These are phyloP conservation scores for Gorsachius goisagi DNA, from an alignment of 2,113 vertebrate genomes.

Conservation along the genomic window DNA sequence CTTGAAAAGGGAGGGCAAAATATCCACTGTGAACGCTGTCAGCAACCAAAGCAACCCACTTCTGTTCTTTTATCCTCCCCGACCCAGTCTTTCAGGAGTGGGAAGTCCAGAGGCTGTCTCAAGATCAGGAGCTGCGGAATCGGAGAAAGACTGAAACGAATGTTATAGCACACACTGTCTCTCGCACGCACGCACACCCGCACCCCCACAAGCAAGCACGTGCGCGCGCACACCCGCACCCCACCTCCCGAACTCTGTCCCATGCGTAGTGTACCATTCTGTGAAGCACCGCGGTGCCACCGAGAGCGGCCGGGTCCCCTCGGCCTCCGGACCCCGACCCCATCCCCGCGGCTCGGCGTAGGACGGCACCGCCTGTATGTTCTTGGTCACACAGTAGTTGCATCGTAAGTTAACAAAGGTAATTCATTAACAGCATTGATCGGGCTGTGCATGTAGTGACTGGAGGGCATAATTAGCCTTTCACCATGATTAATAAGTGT, in stretches of 20 bases:
- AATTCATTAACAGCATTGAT: conserved; percentile 74
- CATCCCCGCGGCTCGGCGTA: conserved; percentile 13
- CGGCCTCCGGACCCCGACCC: conserved; percentile 56
- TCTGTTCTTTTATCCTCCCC: no score
- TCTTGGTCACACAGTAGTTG: conserved; percentile 75
- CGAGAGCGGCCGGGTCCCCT: conserved; percentile 58
- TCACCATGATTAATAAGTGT: conserved; percentile 75
- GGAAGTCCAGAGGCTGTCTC: conserved; percentile 56
- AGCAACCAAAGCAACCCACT: background rate
- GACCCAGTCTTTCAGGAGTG: conserved; percentile 63
- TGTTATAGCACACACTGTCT: conserved; percentile 77
- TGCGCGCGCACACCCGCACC: conserved; percentile 47
- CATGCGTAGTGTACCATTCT: conserved; percentile 79
- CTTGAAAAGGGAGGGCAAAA: background rate
- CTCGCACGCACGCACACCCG: conserved; percentile 18
- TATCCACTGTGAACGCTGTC: accelerated
- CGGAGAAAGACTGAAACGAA: conserved; percentile 78
- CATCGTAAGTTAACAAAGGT: conserved; percentile 77
- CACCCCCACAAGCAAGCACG: conserved; percentile 43
- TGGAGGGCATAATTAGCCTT: conserved; percentile 73
- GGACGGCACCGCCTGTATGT: conserved; percentile 61
- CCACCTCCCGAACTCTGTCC: conserved; percentile 61
- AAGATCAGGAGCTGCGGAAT: conserved; percentile 70
- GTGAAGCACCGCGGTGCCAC: conserved; percentile 76
- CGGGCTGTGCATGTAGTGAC: conserved; percentile 81